Base-by-base conservation (phyloP, 2,797 vertebrate genomes). In the Lacerta agilis region DNA sequence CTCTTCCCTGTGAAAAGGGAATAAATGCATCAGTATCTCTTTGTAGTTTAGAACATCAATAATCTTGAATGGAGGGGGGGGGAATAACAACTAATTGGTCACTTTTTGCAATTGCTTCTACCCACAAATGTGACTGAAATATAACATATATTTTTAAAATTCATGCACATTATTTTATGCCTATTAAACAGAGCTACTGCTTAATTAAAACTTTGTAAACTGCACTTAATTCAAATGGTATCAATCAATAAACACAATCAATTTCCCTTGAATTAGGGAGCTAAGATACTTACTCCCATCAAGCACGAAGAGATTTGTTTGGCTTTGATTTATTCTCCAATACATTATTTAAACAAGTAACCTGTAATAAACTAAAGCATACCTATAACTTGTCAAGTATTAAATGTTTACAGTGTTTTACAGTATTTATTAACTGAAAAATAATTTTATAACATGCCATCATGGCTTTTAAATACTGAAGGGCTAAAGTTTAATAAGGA, bases 141-240 rank as follows among this genome's bases (percentile, higher is more conserved):
- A 83, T 27, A 90, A 92, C 88, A 91, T n/a, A 91, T 93, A 90
- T 55, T 43, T 85, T 93, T 85, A 90, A 90, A 88, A 79, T 92
- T 82, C 27, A 87, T 75, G 18, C 73, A 88, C 83, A 38, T 87
- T 90, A 83, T 55, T 79, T 91, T 89, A 84, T 79, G 87, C 41
- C 87, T 69, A 92, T 90, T 94, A 92, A 93, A 91, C 77, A 89
- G 91, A 81, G 64, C 83, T 92, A 79, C 78, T 91, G 58, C 87
- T 91, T 94, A 93, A 90, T 91, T 94, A 91, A 89, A 95, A 94
- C 76, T 93, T 92, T 93, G 61, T 88, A 90, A 81, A 69, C 73
- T 92, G 87, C 84, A 92, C 88, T 95, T 83, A 55, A 93, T 81
- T 41, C 75, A 80, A 90, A 94, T 0, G 95, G 66, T 90, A 87